Evolutionary conservation across 2,888 invertebrate species (phyloP), one percentile per base, ranked within the genome.

Genomic region (Drosophila anceps): DNA sequence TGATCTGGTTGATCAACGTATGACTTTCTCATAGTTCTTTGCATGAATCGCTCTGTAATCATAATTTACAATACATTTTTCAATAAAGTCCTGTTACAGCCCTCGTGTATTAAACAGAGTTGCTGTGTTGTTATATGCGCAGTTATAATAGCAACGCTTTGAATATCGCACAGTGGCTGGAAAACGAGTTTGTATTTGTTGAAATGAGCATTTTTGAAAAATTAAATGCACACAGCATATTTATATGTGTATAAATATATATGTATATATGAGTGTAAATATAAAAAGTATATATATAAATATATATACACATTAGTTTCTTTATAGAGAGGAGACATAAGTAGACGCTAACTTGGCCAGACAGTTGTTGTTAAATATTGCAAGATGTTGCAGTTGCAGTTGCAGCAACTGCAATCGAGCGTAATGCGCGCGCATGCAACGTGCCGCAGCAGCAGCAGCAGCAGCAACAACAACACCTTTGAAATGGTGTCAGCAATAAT

Each of bases 381-480:
- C 84, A 79, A 82, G 79, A 75, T 83, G 81, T 81, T 80, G 78
- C 76, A 46, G 46, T 60, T 79, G 75, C 67, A 58, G 78, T 79
- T 79, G 80, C 78, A 62, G 78, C 78, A 79, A 82, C 84, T 69
- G 84, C 89, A 89, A 89, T 89, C 75, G 73, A 75, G 80, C 89
- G 73, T 87, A 82, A 80, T 81, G 89, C 84, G 78, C 82, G 72
- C 84, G 79, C 86, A 87, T 85, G 84, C 88, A 76, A 82, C 72
- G 68, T 73, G 73, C 72, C 76, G 60, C 76, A 64, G 57, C 79
- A 35, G 20, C 7, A 75, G 35, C 35, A 69, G 61, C 79, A 65
- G 37, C 67, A 67, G 55, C 79, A 73, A 46, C 78, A 74, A 71
- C 63, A 73, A 59, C 79, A 82, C 74, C 73, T 70, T 67, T 63